phyloP scores from a whole-genome alignment of 2,797 vertebrate genomes.

The Amniataba percoides region DNA sequence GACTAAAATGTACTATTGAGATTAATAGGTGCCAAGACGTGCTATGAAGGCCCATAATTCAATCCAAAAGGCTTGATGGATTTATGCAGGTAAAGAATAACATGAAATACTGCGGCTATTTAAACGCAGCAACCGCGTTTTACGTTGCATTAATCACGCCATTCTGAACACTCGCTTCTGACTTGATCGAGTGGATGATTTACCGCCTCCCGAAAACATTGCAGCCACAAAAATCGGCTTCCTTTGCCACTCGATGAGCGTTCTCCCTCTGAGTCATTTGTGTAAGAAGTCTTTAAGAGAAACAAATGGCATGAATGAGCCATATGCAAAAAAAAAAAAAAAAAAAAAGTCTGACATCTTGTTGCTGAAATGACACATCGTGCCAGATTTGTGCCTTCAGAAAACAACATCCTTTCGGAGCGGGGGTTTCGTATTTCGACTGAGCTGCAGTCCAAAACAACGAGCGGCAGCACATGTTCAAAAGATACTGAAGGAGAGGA shows the following conservation, averaged over 20 bases:
- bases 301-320: slow-evolving; percentile 33
- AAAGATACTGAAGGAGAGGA: slow-evolving; percentile 23
- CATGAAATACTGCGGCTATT: slow-evolving; percentile 53
- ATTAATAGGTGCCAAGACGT: slow-evolving; percentile 75
- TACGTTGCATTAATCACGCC: slow-evolving; percentile 58
- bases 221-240: slow-evolving; percentile 45
- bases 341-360: slow-evolving; percentile 10
- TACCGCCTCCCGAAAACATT: slow-evolving; percentile 40
- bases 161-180: slow-evolving; percentile 38
- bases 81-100: slow-evolving; percentile 66
- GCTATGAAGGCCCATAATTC: slow-evolving; percentile 80
- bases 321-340: slow-evolving; percentile 9
- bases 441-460: slow-evolving; percentile 26
- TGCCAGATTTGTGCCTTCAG: slow-evolving; percentile 37
- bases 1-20: slow-evolving; percentile 68
- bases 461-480: slow-evolving; percentile 39
- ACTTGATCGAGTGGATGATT: slow-evolving; percentile 65
- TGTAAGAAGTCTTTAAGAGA: slow-evolving; percentile 33
- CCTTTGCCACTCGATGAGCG: slow-evolving; percentile 20
- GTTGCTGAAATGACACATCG: slow-evolving; percentile 41
- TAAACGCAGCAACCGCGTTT: slow-evolving; percentile 42
- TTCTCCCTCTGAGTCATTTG: slow-evolving; percentile 25
- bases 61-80: slow-evolving; percentile 65
- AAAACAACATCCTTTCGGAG: slow-evolving; percentile 21
- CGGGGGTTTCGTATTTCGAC: slow-evolving; percentile 33